Base-by-base conservation (phyloP, 2,113 vertebrate species). In the Piaya cayana region DNA sequence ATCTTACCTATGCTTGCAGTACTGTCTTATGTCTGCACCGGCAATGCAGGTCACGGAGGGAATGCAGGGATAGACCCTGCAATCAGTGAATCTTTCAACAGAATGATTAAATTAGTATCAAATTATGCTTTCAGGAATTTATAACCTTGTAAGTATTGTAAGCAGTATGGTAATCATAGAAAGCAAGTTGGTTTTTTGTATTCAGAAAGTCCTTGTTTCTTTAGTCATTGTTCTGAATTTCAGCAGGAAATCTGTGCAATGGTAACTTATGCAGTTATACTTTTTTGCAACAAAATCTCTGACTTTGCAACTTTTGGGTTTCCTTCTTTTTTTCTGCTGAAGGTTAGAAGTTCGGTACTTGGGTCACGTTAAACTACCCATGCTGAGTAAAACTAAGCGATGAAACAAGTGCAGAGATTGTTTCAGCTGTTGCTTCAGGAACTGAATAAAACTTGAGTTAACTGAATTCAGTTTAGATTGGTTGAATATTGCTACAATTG, bases 361-460 rank as follows among this genome's bases (percentile, higher is more conserved):
- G 27, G 71, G 12, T 88, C 34, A 49, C 45, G 36, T 96, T 82
- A 74, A 16, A 16, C 30, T 45, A 8, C 37, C 65, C 4, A 7
- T 49, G 53, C 82, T 88, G 74, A 93, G 67, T 68, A 75, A 77
- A 95, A 88, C 53, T 78, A 52, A 71, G 56, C 88, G 76, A 92
- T 62, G 63, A 86, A 88, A 47, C 21, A 65, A 83, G 36, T 34
- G 12, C 22, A 62, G 86, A 71, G 76, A 71, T 83, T 81, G 1
- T 90, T 95, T 95, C 82, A 88, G 65, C 32, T 86, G 1, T 90
- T 86, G 72, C 58, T 92, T 92, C 25, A 64, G 80, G 71, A 92
- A 58, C 60, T 92, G 64, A 60, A 56, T 95, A 77, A 96, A 67
- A 22, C 37, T 71, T 88, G 78, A 74, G 90, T 85, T 95, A 94